Conservation (phyloP, 2,888 invertebrate species). For the Venustoraphidia nigricollis region DNA sequence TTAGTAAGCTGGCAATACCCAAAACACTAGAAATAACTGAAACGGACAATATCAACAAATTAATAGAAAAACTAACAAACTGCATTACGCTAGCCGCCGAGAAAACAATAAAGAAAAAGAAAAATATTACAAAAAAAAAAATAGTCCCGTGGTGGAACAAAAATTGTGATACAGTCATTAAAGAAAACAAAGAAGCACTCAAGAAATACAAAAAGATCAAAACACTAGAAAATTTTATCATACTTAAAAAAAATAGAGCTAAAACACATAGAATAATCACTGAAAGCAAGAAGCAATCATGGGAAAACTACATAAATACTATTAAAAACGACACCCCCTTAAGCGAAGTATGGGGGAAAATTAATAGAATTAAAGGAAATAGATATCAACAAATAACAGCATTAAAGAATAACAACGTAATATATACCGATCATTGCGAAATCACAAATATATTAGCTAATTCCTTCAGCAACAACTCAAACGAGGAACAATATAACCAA, state of each 20-base stretch:
- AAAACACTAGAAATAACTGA: not conserved
- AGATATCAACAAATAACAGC: not conserved
- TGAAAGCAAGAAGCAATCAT: not conserved
- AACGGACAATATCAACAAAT: not conserved
- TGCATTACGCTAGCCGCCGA: not conserved
- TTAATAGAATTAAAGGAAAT: not conserved
- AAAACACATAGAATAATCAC: not conserved
- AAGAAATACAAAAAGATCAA: not conserved
- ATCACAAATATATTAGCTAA: not conserved
- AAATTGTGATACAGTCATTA: not conserved
- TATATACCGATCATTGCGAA: not conserved
- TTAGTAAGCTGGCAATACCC: not conserved
- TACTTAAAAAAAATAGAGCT: slow-evolving; percentile 2
- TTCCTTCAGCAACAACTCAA: not conserved
- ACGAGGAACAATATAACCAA: not conserved
- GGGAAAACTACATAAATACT: not conserved
- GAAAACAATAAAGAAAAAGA: not conserved
- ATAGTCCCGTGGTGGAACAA: slow-evolving; percentile 3
- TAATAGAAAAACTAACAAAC: not conserved
- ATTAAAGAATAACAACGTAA: not conserved
- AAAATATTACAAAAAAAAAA: not conserved
- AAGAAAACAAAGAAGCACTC: not conserved
- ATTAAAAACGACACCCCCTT: not conserved
- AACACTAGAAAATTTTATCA: not conserved
- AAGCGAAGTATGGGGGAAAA: slow-evolving; percentile 1